phyloP scores from a whole-genome alignment of 2,113 vertebrate genomes.

The Hoplias malabaricus region DNA sequence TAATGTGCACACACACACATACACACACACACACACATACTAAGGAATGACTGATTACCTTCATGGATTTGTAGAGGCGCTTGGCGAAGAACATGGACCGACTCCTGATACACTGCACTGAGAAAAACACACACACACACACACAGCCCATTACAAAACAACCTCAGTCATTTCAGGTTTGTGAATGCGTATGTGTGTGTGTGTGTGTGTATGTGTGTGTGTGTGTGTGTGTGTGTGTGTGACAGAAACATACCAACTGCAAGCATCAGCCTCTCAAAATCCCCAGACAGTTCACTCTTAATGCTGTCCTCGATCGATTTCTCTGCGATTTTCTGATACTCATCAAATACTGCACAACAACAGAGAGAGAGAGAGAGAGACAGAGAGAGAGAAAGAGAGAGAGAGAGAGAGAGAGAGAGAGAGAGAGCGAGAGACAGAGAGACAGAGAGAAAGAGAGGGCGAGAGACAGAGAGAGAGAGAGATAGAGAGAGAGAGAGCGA shows the following conservation, averaged over 20 bases:
- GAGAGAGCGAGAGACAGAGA: no score
- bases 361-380: background rate
- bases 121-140: conserved; percentile 4
- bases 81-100: conserved; percentile 88
- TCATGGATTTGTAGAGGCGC: conserved; percentile 94
- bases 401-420: no score
- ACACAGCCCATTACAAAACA: background rate
- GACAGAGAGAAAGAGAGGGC: no score
- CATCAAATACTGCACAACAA: conserved; percentile 84
- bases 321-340: conserved; percentile 86
- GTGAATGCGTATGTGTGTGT: background rate
- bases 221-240: background rate
- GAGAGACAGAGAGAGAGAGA: no score
- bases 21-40: background rate
- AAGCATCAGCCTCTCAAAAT: conserved; percentile 95
- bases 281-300: conserved; percentile 89
- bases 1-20: conserved; percentile 7
- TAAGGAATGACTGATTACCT: conserved; percentile 72
- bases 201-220: background rate
- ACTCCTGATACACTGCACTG: conserved; percentile 90
- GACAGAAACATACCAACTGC: conserved; percentile 81
- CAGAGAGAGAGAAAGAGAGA: no score
- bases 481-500: no score
- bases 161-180: background rate
- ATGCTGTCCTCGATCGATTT: conserved; percentile 90